A percentile compares a stretch with the other conserved stretches of the same genome.
phyloP scores from a whole-genome alignment of 2,888 invertebrate species.

The Erebia epiphron region DNA sequence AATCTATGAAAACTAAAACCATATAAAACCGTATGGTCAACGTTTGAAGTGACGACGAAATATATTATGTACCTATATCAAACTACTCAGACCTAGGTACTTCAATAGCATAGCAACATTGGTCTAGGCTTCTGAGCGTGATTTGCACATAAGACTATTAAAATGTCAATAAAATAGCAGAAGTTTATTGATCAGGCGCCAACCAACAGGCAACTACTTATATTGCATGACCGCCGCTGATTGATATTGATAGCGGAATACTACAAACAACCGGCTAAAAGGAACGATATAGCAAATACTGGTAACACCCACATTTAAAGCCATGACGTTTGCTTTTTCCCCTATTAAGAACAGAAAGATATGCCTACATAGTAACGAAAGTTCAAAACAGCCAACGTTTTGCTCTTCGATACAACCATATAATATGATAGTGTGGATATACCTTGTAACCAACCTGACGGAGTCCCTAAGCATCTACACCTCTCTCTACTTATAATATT shows the following conservation, averaged over 20 bases:
- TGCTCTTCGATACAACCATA: no score
- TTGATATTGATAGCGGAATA: conserved; percentile 69
- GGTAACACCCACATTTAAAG: conserved; percentile 34
- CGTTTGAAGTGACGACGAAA: no score
- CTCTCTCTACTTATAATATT: no score
- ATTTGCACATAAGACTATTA: conserved; percentile 15
- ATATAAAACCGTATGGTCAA: no score
- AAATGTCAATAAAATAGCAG: conserved; percentile 19
- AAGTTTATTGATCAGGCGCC: conserved; percentile 27
- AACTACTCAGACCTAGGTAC: background rate
- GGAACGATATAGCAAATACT: conserved; percentile 28
- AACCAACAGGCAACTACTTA: conserved; percentile 37
- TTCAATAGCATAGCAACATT: background rate
- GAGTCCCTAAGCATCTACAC: no score
- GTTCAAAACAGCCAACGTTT: no score
- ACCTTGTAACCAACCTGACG: no score
- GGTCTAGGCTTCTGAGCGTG: background rate
- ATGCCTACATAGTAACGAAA: background rate
- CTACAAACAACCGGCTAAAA: conserved; percentile 34
- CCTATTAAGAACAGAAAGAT: conserved; percentile 2
- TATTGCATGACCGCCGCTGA: conserved; percentile 54
- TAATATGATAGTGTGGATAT: no score
- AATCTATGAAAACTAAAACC: no score
- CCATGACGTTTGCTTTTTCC: conserved; percentile 24
- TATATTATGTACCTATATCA: no score